Conservation (phyloP, 2,113 vertebrate species). For the Leuciscus idus region DNA sequence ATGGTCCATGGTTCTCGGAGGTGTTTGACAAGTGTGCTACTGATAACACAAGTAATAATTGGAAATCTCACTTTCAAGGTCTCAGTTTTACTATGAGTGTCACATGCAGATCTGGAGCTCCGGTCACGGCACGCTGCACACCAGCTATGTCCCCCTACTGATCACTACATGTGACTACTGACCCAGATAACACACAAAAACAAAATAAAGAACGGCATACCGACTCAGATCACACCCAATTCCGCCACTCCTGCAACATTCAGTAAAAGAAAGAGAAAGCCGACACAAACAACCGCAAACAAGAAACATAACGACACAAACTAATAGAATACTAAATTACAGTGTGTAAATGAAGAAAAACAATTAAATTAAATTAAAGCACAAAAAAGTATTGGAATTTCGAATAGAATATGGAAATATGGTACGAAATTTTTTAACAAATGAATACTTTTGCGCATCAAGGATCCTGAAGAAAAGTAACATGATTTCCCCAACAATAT, state of each 20-base stretch:
- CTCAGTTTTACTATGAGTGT: not conserved
- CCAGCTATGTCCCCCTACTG: constrained; percentile 23
- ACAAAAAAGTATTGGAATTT: not conserved
- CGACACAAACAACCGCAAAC: not conserved
- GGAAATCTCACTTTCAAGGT: not conserved
- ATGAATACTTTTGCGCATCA: not conserved
- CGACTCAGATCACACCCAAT: not conserved
- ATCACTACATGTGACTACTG: not conserved
- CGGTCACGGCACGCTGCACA: constrained; percentile 12
- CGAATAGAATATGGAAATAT: not conserved
- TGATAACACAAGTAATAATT: not conserved
- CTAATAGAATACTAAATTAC: not conserved
- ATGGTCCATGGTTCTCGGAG: not conserved
- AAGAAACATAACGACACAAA: not conserved
- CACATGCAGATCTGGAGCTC: not conserved
- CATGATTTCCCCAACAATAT: not conserved
- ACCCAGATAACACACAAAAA: constrained; percentile 9
- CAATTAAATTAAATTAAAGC: not conserved
- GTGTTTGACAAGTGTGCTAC: not conserved
- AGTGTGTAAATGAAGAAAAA: not conserved
- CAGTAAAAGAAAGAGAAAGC: not conserved
- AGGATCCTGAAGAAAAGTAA: not conserved
- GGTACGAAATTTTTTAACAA: not conserved
- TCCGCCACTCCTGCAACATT: not conserved
- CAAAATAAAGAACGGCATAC: not conserved